Conservation (phyloP, 2,113 vertebrate species). For the Triplophysa siluroides region DNA sequence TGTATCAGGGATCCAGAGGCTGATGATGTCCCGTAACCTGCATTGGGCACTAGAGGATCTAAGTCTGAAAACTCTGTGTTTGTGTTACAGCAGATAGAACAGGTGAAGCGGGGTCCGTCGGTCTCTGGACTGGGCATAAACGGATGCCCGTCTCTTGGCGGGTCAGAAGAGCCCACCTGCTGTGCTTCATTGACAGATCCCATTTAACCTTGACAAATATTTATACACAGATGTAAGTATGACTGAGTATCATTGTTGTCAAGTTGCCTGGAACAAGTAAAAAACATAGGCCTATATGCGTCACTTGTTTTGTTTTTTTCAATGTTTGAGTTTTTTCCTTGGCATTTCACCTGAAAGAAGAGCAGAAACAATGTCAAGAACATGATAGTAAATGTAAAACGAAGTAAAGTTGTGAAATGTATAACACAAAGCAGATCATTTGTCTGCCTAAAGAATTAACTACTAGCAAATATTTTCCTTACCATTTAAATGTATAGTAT, state of each 20-base stretch:
- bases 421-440: too few species aligned
- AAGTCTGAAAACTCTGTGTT: constrained; percentile 60
- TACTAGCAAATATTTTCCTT: too few species aligned
- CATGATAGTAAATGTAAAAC: too few species aligned
- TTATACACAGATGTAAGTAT: not conserved
- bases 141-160: constrained; percentile 1
- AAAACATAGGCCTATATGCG: not conserved
- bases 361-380: not conserved
- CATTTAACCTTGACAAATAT: constrained; percentile 29
- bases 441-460: too few species aligned
- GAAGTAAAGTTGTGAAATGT: too few species aligned
- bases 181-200: constrained; percentile 53
- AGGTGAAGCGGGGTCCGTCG: not conserved
- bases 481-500: too few species aligned
- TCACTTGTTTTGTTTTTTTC: not conserved
- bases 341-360: not conserved
- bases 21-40: constrained; percentile 44
- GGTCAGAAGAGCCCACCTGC: constrained; percentile 6
- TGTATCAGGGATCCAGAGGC: not conserved
- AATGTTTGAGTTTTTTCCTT: not conserved
- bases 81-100: constrained; percentile 11
- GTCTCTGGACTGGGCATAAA: not conserved
- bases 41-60: constrained; percentile 63
- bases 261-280: not conserved
- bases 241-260: not conserved